Conservation (phyloP, 92 coral and sea anemone genomes). For the Nematostella vectensis region DNA sequence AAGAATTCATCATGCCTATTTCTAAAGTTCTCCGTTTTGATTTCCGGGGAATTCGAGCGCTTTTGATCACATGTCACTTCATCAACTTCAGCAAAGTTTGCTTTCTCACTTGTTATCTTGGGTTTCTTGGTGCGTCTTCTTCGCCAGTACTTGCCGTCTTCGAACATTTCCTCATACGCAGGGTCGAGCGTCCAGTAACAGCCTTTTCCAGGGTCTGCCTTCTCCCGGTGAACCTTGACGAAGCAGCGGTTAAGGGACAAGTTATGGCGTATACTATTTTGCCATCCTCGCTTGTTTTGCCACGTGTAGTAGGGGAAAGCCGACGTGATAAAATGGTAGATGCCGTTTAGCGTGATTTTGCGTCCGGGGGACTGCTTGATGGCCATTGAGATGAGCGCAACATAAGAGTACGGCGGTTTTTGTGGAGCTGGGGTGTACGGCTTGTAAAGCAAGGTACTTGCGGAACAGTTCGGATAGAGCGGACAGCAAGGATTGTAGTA, state of each 20-base stretch:
- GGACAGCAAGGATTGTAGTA: slow-evolving; percentile 17
- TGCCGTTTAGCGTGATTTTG: slow-evolving; percentile 87
- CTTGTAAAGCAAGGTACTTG: slow-evolving; percentile 20
- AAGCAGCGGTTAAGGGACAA: slow-evolving; percentile 92
- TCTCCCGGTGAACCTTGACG: slow-evolving; percentile 87
- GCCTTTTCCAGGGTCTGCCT: slow-evolving; percentile 94
- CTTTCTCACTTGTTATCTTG: neutral
- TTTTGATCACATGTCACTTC: neutral
- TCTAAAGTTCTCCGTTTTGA: neutral
- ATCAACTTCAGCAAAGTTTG: neutral
- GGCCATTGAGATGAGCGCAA: slow-evolving; percentile 97
- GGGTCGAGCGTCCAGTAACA: slow-evolving; percentile 96
- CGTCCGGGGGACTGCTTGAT: slow-evolving; percentile 84
- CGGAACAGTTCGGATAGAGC: slow-evolving; percentile 23
- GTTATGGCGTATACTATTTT: slow-evolving; percentile 96
- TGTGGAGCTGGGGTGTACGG: slow-evolving; percentile 66
- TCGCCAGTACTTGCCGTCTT: slow-evolving; percentile 92
- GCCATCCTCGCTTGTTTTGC: slow-evolving; percentile 96
- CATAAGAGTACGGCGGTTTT: slow-evolving; percentile 95
- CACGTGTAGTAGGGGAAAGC: slow-evolving; percentile 92
- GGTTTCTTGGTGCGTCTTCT: slow-evolving; percentile 64
- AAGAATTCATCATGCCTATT: too few relatives aligned
- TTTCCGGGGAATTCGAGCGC: neutral
- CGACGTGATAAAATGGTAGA: slow-evolving; percentile 93
- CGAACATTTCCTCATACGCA: slow-evolving; percentile 93